Evolutionary conservation across 2,113 vertebrate genomes (phyloP).

Genomic region (Proteles cristata): DNA sequence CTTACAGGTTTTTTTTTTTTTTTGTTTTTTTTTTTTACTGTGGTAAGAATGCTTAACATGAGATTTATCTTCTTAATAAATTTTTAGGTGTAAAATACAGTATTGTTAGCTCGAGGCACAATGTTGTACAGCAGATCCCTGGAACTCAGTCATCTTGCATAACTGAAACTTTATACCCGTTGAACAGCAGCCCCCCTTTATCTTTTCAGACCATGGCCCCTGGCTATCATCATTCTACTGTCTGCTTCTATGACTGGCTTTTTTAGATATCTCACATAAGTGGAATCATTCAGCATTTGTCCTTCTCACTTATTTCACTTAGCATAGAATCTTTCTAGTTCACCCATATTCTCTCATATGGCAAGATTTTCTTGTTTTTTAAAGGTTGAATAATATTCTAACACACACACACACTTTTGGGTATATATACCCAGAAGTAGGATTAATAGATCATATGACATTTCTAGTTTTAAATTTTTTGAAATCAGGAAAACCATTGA

Average conservation of each 20-base stretch:
- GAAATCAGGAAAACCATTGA: neutral
- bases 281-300: neutral
- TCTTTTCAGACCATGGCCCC: neutral
- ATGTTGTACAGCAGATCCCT: neutral
- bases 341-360: neutral
- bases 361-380: neutral
- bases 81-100: neutral
- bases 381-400: neutral
- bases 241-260: neutral
- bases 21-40: neutral
- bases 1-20: neutral
- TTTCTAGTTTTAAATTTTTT: conserved; percentile 25
- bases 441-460: neutral
- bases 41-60: neutral
- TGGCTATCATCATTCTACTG: neutral
- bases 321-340: neutral
- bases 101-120: neutral
- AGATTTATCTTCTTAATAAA: neutral
- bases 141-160: neutral
- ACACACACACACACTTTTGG: neutral
- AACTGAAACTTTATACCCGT: neutral
- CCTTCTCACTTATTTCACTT: neutral
- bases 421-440: neutral
- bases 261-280: neutral
- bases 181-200: neutral